Base-by-base conservation (phyloP, 2,888 invertebrate species). In the Drosophila dives region DNA sequence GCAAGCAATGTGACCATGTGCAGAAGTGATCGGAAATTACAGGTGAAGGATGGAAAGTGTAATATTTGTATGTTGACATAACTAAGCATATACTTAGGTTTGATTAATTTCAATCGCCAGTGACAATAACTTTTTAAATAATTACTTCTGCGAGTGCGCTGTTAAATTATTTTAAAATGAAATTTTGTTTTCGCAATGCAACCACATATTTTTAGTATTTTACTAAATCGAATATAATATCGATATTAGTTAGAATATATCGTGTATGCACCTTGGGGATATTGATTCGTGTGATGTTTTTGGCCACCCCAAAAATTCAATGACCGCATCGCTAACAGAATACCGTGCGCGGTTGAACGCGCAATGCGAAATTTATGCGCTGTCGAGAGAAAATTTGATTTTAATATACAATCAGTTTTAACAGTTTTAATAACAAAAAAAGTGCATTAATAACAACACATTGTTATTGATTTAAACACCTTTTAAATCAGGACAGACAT, bases 331-430 rank as follows among this genome's bases (percentile, higher is more conserved):
- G 76, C 76, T 67, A 49, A 34, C 68, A 67, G 67, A 67, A 67
- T 23, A 56, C 69, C 42, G 40, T 71, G 70, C 71, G 70, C 70
- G 80, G 80, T 77, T 80, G 77, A 77, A 80, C 71, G 77, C 80
- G 80, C 71, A 77, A 67, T 62, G 76, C 23, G 54, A 71, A 53
- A 56, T 59, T 64, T 34, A 62, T 62, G 42, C 72, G 71, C 67
- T 40, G 51, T 32, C 38, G 42, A 7, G 8, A 34, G 45, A 11
- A 34, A 50, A 63, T 64, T 64, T 34, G 38, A 56, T 53, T 59
- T 71, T 49, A 17, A 64, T 23, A 68, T 60, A 45, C 32, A 75
- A 64, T 17, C 51, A 56, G 71, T 63, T 55, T 61, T 34, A 62
- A 3, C 45, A 66, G 48, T 64, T 76, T 64, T 78, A 61, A 68